Conservation (phyloP, 2,797 vertebrate genomes). For the Vultur gryphus region DNA sequence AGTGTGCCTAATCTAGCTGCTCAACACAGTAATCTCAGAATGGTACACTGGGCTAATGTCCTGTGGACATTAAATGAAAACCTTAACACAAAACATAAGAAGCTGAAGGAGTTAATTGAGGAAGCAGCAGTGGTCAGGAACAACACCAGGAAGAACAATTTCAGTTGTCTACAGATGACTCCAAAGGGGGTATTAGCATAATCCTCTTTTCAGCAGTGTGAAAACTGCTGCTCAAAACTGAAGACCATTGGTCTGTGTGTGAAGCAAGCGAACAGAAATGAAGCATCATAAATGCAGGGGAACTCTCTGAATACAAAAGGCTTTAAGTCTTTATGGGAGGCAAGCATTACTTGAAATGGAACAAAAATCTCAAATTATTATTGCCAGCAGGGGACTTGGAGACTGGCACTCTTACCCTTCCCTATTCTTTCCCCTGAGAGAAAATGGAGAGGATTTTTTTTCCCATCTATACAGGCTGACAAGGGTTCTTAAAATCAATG, state of each 20-base stretch:
- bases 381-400: not conserved
- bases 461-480: not conserved
- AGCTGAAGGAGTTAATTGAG: not conserved
- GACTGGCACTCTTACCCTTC: not conserved
- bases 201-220: not conserved
- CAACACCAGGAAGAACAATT: not conserved
- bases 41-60: not conserved
- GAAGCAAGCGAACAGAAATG: not conserved
- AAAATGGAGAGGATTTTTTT: not conserved
- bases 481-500: not conserved
- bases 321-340: not conserved
- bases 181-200: not conserved
- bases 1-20: not conserved
- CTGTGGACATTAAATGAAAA: not conserved
- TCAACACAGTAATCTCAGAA: not conserved
- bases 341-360: not conserved
- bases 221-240: not conserved
- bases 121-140: not conserved
- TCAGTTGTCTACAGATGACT: not conserved
- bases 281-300: not conserved
- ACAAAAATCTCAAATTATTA: not conserved
- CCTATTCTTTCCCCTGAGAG: not conserved
- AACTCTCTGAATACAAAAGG: not conserved
- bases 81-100: not conserved
- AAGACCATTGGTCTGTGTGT: not conserved